Evolutionary conservation across 2,888 invertebrate species (phyloP).

Genomic region (Cremastinae sp.): DNA sequence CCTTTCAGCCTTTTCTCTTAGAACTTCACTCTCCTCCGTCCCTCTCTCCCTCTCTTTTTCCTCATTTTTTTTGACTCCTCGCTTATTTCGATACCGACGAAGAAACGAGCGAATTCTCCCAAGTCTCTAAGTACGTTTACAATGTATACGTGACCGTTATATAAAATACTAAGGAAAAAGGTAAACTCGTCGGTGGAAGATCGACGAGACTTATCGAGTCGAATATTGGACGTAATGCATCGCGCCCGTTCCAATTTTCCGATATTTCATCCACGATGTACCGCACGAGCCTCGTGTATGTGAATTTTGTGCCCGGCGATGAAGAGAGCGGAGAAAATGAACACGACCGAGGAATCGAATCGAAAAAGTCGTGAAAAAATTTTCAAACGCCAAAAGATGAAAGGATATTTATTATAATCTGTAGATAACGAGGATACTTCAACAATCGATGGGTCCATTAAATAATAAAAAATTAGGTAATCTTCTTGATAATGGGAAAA

Average conservation of each 20-base stretch:
- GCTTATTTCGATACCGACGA: constrained; percentile 32
- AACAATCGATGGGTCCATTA: too few relatives aligned
- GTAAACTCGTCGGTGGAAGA: constrained; percentile 33
- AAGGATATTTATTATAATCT: too few relatives aligned
- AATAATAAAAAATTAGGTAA: too few relatives aligned
- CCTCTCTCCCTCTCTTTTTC: constrained; percentile 20
- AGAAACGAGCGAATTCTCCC: constrained; percentile 41
- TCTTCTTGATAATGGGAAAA: too few relatives aligned
- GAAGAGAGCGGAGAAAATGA: neutral
- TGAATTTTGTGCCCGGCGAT: neutral
- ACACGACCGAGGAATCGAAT: constrained; percentile 8
- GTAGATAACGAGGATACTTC: too few relatives aligned
- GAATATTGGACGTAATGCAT: constrained; percentile 66
- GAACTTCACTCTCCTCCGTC: constrained; percentile 8
- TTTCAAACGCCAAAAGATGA: constrained; percentile 11
- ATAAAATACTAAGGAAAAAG: constrained; percentile 56
- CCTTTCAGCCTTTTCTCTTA: constrained; percentile 12
- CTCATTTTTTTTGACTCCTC: constrained; percentile 9
- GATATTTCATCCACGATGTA: constrained; percentile 63
- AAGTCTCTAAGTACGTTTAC: constrained; percentile 63
- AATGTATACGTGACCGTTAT: constrained; percentile 63
- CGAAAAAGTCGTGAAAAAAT: neutral
- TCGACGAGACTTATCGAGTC: constrained; percentile 64
- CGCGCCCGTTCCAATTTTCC: constrained; percentile 64
- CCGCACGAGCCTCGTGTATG: neutral